phyloP scores from a whole-genome alignment of 2,797 vertebrate genomes.

The Nyctibius grandis region DNA sequence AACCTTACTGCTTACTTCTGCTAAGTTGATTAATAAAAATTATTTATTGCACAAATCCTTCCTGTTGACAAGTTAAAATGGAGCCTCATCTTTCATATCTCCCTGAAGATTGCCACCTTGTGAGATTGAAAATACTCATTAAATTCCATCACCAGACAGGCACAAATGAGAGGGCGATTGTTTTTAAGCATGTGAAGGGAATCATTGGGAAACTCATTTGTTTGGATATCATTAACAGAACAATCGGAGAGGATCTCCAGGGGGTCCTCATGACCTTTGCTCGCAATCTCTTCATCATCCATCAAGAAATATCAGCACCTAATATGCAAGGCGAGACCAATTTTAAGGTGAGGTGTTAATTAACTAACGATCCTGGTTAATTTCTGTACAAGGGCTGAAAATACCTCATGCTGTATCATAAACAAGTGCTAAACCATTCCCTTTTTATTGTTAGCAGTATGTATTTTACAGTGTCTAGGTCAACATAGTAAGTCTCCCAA shows the following conservation, averaged over 20 bases:
- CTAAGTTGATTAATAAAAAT: slow-evolving; percentile 87
- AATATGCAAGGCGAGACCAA: slow-evolving; percentile 96
- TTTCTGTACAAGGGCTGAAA: slow-evolving; percentile 76
- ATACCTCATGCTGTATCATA: slow-evolving; percentile 78
- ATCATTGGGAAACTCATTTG: slow-evolving; percentile 94
- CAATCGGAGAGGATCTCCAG: slow-evolving; percentile 91
- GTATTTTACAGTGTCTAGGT: slow-evolving; percentile 67
- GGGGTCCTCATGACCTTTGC: slow-evolving; percentile 97
- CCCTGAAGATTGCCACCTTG: slow-evolving; percentile 86
- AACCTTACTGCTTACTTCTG: slow-evolving; percentile 70
- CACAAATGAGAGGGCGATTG: slow-evolving; percentile 90
- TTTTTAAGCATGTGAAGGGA: slow-evolving; percentile 84
- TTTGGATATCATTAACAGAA: slow-evolving; percentile 97
- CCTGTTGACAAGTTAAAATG: slow-evolving; percentile 82
- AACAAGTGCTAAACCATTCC: slow-evolving; percentile 77
- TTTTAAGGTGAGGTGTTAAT: slow-evolving; percentile 97
- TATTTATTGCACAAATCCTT: slow-evolving; percentile 90
- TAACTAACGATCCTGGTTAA: slow-evolving; percentile 88
- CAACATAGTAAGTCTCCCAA: slow-evolving; percentile 67
- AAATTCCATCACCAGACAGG: slow-evolving; percentile 84
- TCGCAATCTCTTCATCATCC: slow-evolving; percentile 97
- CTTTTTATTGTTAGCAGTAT: slow-evolving; percentile 41
- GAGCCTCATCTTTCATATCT: slow-evolving; percentile 84
- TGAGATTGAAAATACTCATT: slow-evolving; percentile 91
- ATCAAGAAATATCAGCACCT: slow-evolving; percentile 98